Evolutionary conservation across 2,888 invertebrate genomes (phyloP).

Genomic region (Himalopsyche kuldschensis): DNA sequence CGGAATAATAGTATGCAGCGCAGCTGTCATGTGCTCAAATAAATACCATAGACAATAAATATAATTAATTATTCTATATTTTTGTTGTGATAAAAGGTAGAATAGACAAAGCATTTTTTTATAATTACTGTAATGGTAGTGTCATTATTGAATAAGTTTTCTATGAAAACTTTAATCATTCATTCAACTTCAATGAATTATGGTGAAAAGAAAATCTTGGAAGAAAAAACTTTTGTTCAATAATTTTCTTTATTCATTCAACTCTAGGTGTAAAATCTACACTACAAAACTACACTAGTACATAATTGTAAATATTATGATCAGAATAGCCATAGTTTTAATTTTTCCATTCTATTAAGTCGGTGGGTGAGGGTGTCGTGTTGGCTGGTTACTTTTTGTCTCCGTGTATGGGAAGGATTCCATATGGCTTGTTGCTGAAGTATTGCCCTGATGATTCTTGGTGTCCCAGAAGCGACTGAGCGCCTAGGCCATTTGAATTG

Average conservation of each 20-base stretch:
- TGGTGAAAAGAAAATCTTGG: too few species aligned
- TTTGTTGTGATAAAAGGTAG: too few species aligned
- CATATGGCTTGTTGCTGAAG: slow-evolving; percentile 59
- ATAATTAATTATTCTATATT: too few species aligned
- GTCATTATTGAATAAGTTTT: too few species aligned
- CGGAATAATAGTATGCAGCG: too few species aligned
- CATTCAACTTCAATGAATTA: too few species aligned
- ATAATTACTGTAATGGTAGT: too few species aligned
- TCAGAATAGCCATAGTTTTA: not conserved
- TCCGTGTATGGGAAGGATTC: slow-evolving; percentile 58
- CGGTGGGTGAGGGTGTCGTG: not conserved
- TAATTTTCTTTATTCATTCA: not conserved
- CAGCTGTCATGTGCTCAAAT: too few species aligned
- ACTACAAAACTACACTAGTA: not conserved
- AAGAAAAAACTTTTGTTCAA: not conserved
- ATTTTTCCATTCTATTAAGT: not conserved
- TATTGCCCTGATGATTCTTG: slow-evolving; percentile 63
- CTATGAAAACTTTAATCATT: too few species aligned
- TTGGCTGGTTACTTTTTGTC: slow-evolving; percentile 15
- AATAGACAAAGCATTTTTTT: too few species aligned
- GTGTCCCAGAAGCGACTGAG: slow-evolving; percentile 63
- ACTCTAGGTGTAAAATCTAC: not conserved
- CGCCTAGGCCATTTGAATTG: slow-evolving; percentile 63
- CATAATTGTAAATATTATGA: not conserved
- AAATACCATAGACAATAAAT: too few species aligned